Percentiles rank a stretch among this genome's conserved stretches.
Conservation (phyloP, 2,113 vertebrate genomes). For the Sinocyclocheilus rhinocerous region DNA sequence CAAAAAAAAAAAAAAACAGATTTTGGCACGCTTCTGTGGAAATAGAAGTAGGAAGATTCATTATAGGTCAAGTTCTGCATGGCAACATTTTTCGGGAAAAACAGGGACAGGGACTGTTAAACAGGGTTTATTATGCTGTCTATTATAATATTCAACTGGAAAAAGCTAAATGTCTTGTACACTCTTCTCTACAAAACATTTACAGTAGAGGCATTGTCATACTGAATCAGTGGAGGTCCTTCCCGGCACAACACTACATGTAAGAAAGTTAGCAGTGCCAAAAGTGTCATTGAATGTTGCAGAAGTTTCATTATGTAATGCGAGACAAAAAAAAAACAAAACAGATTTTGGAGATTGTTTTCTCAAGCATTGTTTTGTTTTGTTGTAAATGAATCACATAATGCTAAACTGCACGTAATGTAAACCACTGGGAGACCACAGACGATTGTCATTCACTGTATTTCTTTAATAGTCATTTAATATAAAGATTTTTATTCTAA, state of each 20-base stretch:
- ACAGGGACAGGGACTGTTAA: background rate
- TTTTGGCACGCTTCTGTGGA: constrained; percentile 70
- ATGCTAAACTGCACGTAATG: no score
- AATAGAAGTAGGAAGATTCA: constrained; percentile 72
- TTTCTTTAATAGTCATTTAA: no score
- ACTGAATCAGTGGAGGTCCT: background rate
- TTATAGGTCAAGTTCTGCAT: constrained; percentile 75
- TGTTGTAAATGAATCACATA: no score
- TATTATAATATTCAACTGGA: background rate
- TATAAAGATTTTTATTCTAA: no score
- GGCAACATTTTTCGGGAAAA: constrained; percentile 16
- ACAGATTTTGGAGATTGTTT: no score
- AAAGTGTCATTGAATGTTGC: no score
- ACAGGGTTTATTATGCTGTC: background rate
- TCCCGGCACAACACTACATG: background rate
- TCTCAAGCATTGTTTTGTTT: no score
- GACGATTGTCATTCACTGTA: no score
- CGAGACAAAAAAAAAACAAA: no score
- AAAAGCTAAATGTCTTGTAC: background rate
- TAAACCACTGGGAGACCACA: no score
- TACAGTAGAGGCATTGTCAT: background rate
- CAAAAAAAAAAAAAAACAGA: background rate
- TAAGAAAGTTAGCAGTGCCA: background rate
- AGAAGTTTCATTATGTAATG: no score
- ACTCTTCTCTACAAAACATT: background rate